These are phyloP conservation scores for Masticophis lateralis DNA, from an alignment of 2,797 vertebrate species.

Conservation along the genomic window DNA sequence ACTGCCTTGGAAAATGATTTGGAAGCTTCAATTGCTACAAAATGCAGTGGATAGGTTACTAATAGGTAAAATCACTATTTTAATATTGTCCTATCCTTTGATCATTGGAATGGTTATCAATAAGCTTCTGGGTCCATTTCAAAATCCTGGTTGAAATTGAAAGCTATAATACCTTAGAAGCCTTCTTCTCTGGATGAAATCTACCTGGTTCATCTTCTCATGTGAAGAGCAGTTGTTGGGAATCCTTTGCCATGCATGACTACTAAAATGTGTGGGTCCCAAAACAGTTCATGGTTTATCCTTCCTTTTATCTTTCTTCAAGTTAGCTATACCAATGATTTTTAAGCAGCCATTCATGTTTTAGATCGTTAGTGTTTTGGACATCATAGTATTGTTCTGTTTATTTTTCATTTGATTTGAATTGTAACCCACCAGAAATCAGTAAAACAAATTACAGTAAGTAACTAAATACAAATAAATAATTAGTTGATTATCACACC, in stretches of 20 bases:
- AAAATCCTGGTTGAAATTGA: background rate
- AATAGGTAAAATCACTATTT: background rate
- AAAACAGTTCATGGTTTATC: background rate
- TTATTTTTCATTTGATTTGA: constrained; percentile 2
- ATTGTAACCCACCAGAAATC: background rate
- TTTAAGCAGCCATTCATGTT: background rate
- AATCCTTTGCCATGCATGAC: background rate
- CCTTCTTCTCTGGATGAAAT: background rate
- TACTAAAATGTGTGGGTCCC: background rate
- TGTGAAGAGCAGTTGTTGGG: background rate
- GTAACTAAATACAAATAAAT: background rate
- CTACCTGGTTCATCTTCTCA: background rate
- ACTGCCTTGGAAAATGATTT: background rate
- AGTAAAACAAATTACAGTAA: background rate
- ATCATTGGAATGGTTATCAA: background rate
- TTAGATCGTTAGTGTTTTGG: background rate
- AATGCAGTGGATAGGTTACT: background rate
- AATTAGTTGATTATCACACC: background rate
- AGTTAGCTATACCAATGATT: background rate
- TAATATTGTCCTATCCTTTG: background rate
- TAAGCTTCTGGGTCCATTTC: background rate
- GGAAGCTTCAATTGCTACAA: background rate
- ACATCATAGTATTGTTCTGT: background rate
- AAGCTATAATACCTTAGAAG: background rate
- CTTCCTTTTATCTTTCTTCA: background rate